These are phyloP conservation scores for Lacanobia wlatinum DNA, from an alignment of 2,888 invertebrate genomes.

Conservation along the genomic window DNA sequence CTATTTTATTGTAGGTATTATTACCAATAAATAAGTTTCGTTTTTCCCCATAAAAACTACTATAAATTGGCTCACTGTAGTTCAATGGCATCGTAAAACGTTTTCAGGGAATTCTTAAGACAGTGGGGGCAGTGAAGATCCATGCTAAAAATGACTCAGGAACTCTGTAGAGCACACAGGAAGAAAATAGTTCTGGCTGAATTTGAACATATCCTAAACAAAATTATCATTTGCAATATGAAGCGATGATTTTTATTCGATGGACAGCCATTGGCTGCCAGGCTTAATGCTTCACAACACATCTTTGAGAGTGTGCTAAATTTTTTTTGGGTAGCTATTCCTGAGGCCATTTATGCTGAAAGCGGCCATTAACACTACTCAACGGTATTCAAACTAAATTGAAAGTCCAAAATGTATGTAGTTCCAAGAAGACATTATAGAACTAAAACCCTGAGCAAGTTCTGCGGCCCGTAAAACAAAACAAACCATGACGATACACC, in stretches of 20 bases:
- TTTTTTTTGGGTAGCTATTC: too few relatives aligned
- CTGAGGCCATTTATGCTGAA: too few relatives aligned
- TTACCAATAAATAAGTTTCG: conserved; percentile 3
- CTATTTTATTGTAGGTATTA: conserved; percentile 14
- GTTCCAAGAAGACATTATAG: background rate
- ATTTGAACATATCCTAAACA: background rate
- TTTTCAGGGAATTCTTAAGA: background rate
- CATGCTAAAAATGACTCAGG: background rate
- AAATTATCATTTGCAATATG: too few relatives aligned
- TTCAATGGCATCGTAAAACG: conserved; percentile 3
- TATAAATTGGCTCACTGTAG: background rate
- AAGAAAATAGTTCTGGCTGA: background rate
- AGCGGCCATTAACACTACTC: too few relatives aligned
- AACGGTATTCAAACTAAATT: too few relatives aligned
- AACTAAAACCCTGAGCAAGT: conserved; percentile 1
- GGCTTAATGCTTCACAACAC: too few relatives aligned
- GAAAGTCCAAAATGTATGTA: too few relatives aligned
- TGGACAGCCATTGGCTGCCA: too few relatives aligned
- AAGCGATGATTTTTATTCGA: too few relatives aligned
- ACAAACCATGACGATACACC: conserved; percentile 43
- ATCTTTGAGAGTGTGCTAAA: too few relatives aligned
- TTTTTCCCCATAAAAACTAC: conserved; percentile 8
- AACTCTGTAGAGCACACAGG: too few relatives aligned
- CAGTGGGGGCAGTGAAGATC: background rate
- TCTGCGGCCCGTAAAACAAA: conserved; percentile 23